Percentiles rank a stretch among this genome's conserved stretches.
Conservation (phyloP, 2,888 invertebrate genomes). For the Eupithecia subfuscata region DNA sequence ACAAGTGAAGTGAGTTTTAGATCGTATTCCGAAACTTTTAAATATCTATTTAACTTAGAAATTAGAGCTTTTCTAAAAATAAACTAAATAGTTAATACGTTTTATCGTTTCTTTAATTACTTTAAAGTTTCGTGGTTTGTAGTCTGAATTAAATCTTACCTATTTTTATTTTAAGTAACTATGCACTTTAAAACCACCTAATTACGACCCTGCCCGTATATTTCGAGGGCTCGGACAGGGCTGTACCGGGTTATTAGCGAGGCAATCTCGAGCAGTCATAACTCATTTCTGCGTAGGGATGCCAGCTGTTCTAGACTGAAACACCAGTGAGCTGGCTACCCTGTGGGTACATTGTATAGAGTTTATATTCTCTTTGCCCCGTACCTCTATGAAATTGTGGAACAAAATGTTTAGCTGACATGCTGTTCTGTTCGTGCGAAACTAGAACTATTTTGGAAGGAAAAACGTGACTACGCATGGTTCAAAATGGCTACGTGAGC, state of each 20-base stretch:
- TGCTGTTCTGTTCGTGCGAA: slow-evolving; percentile 1
- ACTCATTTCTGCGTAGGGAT: slow-evolving; percentile 66
- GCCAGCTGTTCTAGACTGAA: slow-evolving; percentile 37
- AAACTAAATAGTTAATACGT: background rate
- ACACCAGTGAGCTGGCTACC: slow-evolving; percentile 29
- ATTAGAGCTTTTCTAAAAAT: background rate
- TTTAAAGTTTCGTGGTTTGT: background rate
- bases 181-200: background rate
- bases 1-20: background rate
- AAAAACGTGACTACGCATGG: background rate
- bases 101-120: background rate
- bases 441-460: background rate
- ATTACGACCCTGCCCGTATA: slow-evolving; percentile 53
- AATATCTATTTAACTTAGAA: background rate
- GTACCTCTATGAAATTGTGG: slow-evolving; percentile 1
- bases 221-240: slow-evolving; percentile 68
- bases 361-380: background rate
- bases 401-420: slow-evolving; percentile 1
- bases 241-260: slow-evolving; percentile 74
- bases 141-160: background rate
- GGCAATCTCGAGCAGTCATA: slow-evolving; percentile 77
- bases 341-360: background rate
- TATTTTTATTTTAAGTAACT: background rate
- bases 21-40: background rate
- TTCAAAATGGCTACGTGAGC: background rate